Evolutionary conservation across 2,113 vertebrate genomes (phyloP), one percentile per base, ranked within the genome.

Genomic region (Archilochus colubris): DNA sequence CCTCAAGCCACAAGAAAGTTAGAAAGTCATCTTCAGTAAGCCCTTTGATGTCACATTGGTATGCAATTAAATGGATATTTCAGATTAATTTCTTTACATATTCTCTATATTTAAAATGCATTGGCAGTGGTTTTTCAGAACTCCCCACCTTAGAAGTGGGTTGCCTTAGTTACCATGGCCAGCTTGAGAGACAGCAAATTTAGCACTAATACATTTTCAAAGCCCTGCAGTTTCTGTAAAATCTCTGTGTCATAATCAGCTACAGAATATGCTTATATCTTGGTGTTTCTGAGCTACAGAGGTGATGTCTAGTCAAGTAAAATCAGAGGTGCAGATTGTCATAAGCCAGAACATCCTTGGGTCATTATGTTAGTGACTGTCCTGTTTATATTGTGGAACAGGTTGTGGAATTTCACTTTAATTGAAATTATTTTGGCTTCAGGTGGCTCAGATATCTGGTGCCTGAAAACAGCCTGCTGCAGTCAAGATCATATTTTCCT

Each of bases 121-220:
- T 91, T 95, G 91, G 88, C 93, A 81, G 85, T 78, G 44, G 16
- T 75, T 96, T 94, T 88, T 88, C 76, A 10, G 86, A 94, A 67
- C 87, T 88, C 94, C 38, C 82, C 79, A 89, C 91, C 79, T 94
- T 92, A 80, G 91, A 86, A 94, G 75, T 28, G 68, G 6, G 93
- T 97, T 97, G 93, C 94, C 95, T 89, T 95, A 93, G 95, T 97
- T 96, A 95, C 93, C 82, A 0, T 70, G 93, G 89, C 78, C 94
- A 86, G 74, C 86, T 86, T 91, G 72, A 95, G 59, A 95, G 93
- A 81, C 85, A 95, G 87, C 87, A 95, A 68, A 95, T 94, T 94
- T 91, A 93, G 94, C 83, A 67, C 79, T 88, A 91, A 95, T 95
- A 72, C 48, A 72, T 95, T 95, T 88, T 78, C 82, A 91, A 86